Evolutionary conservation across 2,888 invertebrate species (phyloP), one percentile per base, ranked within the genome.

Genomic region (Aphodius granarius): DNA sequence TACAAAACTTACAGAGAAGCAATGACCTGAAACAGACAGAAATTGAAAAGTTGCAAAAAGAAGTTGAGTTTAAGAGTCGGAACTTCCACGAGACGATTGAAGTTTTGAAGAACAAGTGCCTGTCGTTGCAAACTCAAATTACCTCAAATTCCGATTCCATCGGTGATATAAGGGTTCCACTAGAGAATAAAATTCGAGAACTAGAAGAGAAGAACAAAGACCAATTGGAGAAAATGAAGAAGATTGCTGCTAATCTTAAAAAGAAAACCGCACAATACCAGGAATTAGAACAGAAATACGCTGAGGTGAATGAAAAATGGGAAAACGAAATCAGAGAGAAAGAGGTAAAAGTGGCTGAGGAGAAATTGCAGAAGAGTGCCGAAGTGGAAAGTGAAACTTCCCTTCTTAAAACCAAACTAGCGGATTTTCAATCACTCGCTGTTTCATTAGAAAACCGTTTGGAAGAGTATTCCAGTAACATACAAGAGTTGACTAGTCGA

Each of bases 201-300:
- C 84, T 92, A 0, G 92, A 93, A 81, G 87, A 83, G 5, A 93
- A 92, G 83, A 91, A 92, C 79, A 92, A 91, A 81, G 92, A 93
- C 72, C 91, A 94, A 78, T 85, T 93, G 73, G 94, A 94, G 75
- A 95, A 94, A 85, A 89, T 94, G 83, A 95, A 94, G 83, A 94
- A 94, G 82, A 91, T 93, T 81, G 95, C 94, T 0, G 90, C 92
- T 0, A 93, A 91, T 82, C 88, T 95, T 9, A 95, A 94, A 85
- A 94, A 94, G 83, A 94, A 94, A 83, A 89, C 91, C 0, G 84
- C 88, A 0, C 89, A 91, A 78, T 92, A 91, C 80, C 88, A 90
- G 62, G 93, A 94, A 78, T 85, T 94, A 62, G 93, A 94, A 86
- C 84, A 86, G 66, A 91, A 89, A 80, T 87, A 83, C 73, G 80